Percentiles rank a stretch among this genome's conserved stretches.
Evolutionary conservation across 2,797 vertebrate species (phyloP).

Genomic region (Staurois parvus): DNA sequence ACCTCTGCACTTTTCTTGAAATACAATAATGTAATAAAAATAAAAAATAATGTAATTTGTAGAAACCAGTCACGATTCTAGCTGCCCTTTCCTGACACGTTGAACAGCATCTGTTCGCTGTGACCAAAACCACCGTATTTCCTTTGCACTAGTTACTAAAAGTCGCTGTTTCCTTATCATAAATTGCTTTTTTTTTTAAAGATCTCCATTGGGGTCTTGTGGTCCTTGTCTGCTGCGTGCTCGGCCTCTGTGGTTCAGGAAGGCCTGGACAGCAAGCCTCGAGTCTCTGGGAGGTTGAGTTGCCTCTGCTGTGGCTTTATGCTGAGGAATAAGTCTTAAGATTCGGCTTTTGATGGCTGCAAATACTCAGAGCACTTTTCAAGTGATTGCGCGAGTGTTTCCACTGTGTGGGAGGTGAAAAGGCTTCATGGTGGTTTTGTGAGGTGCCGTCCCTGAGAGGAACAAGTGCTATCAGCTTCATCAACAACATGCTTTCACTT

Average conservation of each 20-base stretch:
- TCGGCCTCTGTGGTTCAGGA: background rate
- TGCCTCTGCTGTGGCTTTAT: background rate
- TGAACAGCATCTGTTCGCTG: background rate
- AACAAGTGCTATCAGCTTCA: conserved; percentile 1
- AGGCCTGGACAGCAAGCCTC: too few species aligned
- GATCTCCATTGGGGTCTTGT: background rate
- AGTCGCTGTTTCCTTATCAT: background rate
- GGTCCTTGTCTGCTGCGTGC: background rate
- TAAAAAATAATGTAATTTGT: too few species aligned
- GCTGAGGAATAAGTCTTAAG: background rate
- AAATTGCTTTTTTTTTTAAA: background rate
- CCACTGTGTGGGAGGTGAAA: conserved; percentile 43
- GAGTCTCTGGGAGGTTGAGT: too few species aligned
- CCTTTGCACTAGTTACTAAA: background rate
- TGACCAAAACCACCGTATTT: background rate
- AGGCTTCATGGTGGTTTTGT: conserved; percentile 19
- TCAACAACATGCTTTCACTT: too few species aligned
- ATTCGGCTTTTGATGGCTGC: background rate
- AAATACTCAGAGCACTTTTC: background rate
- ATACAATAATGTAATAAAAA: too few species aligned
- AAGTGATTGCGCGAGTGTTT: conserved; percentile 20
- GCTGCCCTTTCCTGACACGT: too few species aligned
- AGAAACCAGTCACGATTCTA: too few species aligned
- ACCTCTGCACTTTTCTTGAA: too few species aligned
- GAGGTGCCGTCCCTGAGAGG: background rate